Evolutionary conservation across 2,113 vertebrate genomes (phyloP), one percentile per base, ranked within the genome.

Genomic region (Corynorhinus townsendii): DNA sequence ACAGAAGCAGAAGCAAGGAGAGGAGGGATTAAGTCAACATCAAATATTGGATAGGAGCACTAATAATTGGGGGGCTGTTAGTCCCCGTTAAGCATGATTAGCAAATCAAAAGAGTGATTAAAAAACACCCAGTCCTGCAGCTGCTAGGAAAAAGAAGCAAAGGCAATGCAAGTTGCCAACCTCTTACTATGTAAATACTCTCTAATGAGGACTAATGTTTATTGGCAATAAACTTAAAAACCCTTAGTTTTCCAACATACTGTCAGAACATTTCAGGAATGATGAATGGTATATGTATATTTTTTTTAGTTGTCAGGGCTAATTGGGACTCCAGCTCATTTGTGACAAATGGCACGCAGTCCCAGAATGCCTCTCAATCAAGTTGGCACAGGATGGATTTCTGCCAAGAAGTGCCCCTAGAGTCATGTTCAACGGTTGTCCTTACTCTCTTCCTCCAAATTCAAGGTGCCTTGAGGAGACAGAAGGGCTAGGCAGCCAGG

Each of bases 221-320:
- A 84, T 75, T 92, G 59, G 52, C 43, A 91, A 86, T 71, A 84
- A 45, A 92, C 83, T 92, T 83, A 35, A 90, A 96, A 94, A 68
- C 79, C 30, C 35, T 86, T 38, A 73, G 80, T 82, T 93, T 93
- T 88, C 85, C 95, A 93, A 95, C 82, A 97, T 38, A 92, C 79
- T 93, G 90, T 92, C 83, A 89, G 82, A 87, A 86, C 73, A 72
- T 83, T 95, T 94, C 94, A 96, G 82, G 95, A 92, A 89, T 47
- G 30, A 94, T 79, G 91, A 88, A 80, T 88, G 56, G 64, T n/a
- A 15, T 71, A n/a, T n/a, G n/a, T n/a, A n/a, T n/a, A n/a, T 64
- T 9, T 28, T 15, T 14, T 15, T 10, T 24, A 56, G 24, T 81
- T 45, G 43, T 93, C 64, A 81, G 73, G 52, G 76, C 59, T 90